Conservation (phyloP, 2,113 vertebrate genomes). For the Clarias gariepinus region DNA sequence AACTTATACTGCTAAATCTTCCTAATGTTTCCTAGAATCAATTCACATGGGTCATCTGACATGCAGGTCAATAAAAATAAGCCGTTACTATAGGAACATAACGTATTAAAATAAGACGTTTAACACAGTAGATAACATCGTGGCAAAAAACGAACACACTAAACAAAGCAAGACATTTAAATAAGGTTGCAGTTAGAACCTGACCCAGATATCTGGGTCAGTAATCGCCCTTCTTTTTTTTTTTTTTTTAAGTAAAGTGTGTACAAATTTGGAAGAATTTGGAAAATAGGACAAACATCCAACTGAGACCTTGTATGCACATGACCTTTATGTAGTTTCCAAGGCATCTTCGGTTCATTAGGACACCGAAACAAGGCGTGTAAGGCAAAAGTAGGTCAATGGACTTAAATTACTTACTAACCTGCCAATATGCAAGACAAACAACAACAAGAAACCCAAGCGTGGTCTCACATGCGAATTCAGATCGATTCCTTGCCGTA, state of each 20-base stretch:
- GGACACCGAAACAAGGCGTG: not conserved
- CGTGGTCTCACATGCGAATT: not conserved
- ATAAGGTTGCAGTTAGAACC: not conserved
- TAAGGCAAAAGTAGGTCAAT: not conserved
- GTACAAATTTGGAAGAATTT: not conserved
- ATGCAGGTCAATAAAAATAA: not conserved
- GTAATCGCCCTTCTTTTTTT: not conserved
- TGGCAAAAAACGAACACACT: not conserved
- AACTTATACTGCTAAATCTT: too few relatives aligned
- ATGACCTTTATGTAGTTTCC: constrained; percentile 4
- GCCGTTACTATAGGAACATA: not conserved
- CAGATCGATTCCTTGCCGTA: too few relatives aligned
- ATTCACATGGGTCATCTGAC: not conserved
- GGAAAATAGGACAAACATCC: not conserved
- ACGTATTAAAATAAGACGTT: not conserved
- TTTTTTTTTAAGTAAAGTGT: not conserved
- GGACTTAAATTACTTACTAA: not conserved
- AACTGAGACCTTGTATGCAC: not conserved
- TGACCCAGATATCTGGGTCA: not conserved
- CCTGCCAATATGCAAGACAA: not conserved
- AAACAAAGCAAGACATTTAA: not conserved
- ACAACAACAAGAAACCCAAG: not conserved
- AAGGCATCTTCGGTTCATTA: not conserved
- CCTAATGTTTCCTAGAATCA: not conserved
- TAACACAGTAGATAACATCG: not conserved